A percentile compares a stretch with the other conserved stretches of the same genome.
phyloP scores from a whole-genome alignment of 2,888 invertebrate species.

The Brenthis ino region DNA sequence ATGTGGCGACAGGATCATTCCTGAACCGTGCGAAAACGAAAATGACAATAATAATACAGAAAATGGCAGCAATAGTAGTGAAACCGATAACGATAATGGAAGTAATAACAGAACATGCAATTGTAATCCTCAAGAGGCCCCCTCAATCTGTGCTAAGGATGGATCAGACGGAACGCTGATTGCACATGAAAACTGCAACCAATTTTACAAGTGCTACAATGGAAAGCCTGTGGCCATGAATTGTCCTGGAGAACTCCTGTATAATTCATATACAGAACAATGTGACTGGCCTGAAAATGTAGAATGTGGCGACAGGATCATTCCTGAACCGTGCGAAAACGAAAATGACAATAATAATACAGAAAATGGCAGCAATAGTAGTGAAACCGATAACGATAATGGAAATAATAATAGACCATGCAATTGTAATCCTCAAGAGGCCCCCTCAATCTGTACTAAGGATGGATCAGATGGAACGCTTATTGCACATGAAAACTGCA shows the following conservation, averaged over 20 bases:
- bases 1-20: constrained; percentile 39
- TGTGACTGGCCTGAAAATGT: constrained; percentile 47
- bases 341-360: constrained; percentile 17
- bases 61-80: constrained; percentile 13
- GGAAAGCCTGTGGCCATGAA: constrained; percentile 37
- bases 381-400: constrained; percentile 11
- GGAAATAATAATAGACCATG: constrained; percentile 21
- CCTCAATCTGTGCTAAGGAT: constrained; percentile 43
- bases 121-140: constrained; percentile 43
- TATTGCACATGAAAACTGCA: constrained; percentile 50
- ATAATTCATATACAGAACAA: constrained; percentile 31
- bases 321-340: constrained; percentile 29
- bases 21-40: constrained; percentile 28
- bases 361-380: constrained; percentile 8
- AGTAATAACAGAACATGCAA: constrained; percentile 33
- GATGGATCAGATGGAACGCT: constrained; percentile 46
- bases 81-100: constrained; percentile 6
- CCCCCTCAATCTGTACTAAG: constrained; percentile 45
- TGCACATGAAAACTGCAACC: constrained; percentile 50
- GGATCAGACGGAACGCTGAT: constrained; percentile 47
- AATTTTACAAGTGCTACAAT: constrained; percentile 46
- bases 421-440: constrained; percentile 43
- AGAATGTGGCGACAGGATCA: constrained; percentile 40
- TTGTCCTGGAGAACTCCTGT: constrained; percentile 39
- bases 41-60: constrained; percentile 17